A percentile compares a stretch with the other conserved stretches of the same genome.
Evolutionary conservation across 2,113 vertebrate genomes (phyloP).

Genomic region (Mastomys natalensis): DNA sequence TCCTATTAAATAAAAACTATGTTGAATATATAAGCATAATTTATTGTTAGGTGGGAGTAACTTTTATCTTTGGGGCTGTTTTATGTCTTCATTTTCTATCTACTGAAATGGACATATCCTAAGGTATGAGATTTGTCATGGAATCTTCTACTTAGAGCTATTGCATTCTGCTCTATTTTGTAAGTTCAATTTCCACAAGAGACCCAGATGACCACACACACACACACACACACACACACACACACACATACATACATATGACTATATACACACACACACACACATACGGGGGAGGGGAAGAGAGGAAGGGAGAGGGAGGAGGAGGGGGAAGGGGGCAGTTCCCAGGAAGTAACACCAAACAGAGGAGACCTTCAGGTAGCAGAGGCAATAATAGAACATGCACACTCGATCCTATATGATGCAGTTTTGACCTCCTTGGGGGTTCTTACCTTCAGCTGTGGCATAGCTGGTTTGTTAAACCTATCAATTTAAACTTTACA

Average conservation of each 20-base stretch:
- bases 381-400: too few relatives aligned
- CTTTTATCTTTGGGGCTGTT: not conserved
- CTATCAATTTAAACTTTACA: not conserved
- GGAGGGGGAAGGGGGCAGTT: too few relatives aligned
- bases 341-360: too few relatives aligned
- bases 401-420: not conserved
- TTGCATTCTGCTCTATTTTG: not conserved
- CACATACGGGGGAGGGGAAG: too few relatives aligned
- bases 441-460: not conserved
- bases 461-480: not conserved
- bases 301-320: too few relatives aligned
- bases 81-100: not conserved
- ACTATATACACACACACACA: too few relatives aligned
- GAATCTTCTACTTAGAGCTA: not conserved
- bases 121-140: not conserved
- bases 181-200: not conserved
- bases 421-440: not conserved
- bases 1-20: not conserved
- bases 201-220: not conserved
- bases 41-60: conserved; percentile 2
- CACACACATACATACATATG: too few relatives aligned
- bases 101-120: not conserved
- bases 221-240: too few relatives aligned
- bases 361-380: too few relatives aligned
- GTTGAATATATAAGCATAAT: not conserved